Evolutionary conservation across 2,797 vertebrate genomes (phyloP), one percentile per base, ranked within the genome.

Genomic region (Platalea minor): DNA sequence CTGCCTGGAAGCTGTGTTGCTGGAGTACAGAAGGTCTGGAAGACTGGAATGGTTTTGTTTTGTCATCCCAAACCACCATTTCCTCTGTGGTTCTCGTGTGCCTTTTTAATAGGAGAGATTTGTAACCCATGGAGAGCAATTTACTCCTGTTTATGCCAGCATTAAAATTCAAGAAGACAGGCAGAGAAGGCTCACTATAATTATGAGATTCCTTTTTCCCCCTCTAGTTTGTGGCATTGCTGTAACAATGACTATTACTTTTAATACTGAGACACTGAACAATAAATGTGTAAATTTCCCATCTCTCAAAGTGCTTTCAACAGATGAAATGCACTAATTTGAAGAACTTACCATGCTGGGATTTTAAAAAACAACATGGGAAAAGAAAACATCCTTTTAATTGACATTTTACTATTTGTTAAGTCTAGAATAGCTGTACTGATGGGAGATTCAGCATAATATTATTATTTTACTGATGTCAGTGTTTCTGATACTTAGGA

Each of bases 121-220:
- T 76, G 43, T 46, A 91, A 80, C 26, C 73, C 39, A 48, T 4
- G 21, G 81, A 68, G 57, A 29, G 43, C 33, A 77, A 61, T 51
- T 72, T 54, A 56, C 41, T 73, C 41, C 54, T 85, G 67, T 88
- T 89, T 81, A 67, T 31, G 46, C 7, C 48, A 21, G 67, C 35
- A 82, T 95, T 91, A 96, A 91, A 88, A 83, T 91, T 82, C 95
- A 82, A 50, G 79, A 31, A 92, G 70, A 91, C 39, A 60, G 39
- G 57, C 11, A 28, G 35, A 57, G 85, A 67, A 91, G 46, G 50
- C n/a, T 61, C 63, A 51, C 31, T 65, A 28, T 85, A 94, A 39
- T 65, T 77, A 70, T n/a, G 48, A 84, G 78, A 88, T 45, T 54
- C 57, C 37, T 65, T 41, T 73, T 63, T 53, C 45, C 39, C 33